Percentiles rank a stretch among this genome's conserved stretches.
These are phyloP conservation scores for Poicephalus meyeri DNA, from an alignment of 2,113 vertebrate species.

Conservation along the genomic window DNA sequence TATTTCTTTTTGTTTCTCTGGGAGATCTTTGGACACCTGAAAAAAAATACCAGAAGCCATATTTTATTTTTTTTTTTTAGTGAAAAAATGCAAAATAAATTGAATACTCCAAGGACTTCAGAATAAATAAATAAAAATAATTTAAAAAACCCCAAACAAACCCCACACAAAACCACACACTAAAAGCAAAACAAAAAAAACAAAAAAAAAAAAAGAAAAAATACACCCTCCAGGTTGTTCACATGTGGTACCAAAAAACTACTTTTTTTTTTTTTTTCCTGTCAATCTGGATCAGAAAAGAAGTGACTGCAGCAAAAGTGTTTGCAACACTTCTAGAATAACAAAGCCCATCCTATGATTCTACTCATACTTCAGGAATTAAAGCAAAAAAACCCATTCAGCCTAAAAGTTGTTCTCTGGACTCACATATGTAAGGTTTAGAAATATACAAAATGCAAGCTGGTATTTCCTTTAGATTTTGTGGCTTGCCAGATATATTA, in stretches of 20 bases:
- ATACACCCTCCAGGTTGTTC: neutral
- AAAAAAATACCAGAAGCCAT: too few species aligned
- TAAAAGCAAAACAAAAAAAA: neutral
- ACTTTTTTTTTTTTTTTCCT: neutral
- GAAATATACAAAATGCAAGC: neutral
- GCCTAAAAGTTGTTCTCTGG: neutral
- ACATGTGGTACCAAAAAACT: neutral
- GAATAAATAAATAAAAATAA: neutral
- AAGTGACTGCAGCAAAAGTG: fast-evolving
- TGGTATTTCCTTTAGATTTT: neutral
- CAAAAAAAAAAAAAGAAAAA: fast-evolving
- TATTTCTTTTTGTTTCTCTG: too few species aligned
- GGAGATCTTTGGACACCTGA: too few species aligned
- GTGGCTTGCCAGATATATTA: neutral
- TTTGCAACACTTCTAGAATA: neutral
- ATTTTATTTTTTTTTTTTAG: too few species aligned
- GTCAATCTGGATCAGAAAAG: neutral
- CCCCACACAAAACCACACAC: neutral
- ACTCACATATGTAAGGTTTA: neutral
- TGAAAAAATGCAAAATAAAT: too few species aligned
- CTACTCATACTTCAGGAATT: neutral
- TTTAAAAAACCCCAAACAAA: neutral
- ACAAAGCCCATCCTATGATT: neutral
- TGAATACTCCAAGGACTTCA: neutral
- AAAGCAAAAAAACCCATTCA: neutral